Conservation (phyloP, 1,140 invertebrate species). For the Ceratosolen solmsi region DNA sequence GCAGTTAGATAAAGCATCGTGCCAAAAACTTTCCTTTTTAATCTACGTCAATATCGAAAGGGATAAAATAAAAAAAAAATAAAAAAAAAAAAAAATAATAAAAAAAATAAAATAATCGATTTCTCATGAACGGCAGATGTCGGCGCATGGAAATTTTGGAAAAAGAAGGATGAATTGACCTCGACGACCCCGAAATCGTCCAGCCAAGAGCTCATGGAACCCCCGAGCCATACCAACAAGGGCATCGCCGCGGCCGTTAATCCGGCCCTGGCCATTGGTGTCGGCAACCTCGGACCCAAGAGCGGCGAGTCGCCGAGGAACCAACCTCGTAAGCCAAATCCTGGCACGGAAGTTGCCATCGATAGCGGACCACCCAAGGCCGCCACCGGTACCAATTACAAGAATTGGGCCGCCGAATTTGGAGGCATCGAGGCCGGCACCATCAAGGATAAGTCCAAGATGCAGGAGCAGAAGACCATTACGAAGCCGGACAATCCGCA, state of each 20-base stretch:
- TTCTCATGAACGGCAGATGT: slow-evolving; percentile 41
- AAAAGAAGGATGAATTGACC: slow-evolving; percentile 55
- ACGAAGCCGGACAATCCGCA: slow-evolving; percentile 26
- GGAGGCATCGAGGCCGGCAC: slow-evolving; percentile 63
- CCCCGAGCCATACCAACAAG: slow-evolving; percentile 26
- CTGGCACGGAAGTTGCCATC: slow-evolving; percentile 66
- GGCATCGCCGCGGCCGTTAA: slow-evolving; percentile 57
- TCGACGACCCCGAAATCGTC: slow-evolving; percentile 21
- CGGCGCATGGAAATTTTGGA: slow-evolving; percentile 68
- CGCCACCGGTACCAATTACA: slow-evolving; percentile 56
- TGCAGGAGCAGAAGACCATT: slow-evolving; percentile 56
- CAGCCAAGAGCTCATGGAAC: neutral
- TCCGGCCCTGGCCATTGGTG: slow-evolving; percentile 59
- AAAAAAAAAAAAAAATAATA: too few relatives aligned
- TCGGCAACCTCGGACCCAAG: slow-evolving; percentile 53
- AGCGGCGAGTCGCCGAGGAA: slow-evolving; percentile 55
- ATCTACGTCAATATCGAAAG: too few relatives aligned
- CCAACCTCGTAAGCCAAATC: slow-evolving; percentile 58
- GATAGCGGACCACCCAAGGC: slow-evolving; percentile 57
- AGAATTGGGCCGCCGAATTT: slow-evolving; percentile 65
- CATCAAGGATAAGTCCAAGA: slow-evolving; percentile 52
- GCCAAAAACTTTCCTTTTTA: too few relatives aligned
- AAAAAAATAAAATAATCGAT: too few relatives aligned
- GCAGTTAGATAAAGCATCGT: too few relatives aligned
- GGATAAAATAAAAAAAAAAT: too few relatives aligned